Conservation (phyloP, 2,888 invertebrate genomes). For the Urechis unicinctus region DNA sequence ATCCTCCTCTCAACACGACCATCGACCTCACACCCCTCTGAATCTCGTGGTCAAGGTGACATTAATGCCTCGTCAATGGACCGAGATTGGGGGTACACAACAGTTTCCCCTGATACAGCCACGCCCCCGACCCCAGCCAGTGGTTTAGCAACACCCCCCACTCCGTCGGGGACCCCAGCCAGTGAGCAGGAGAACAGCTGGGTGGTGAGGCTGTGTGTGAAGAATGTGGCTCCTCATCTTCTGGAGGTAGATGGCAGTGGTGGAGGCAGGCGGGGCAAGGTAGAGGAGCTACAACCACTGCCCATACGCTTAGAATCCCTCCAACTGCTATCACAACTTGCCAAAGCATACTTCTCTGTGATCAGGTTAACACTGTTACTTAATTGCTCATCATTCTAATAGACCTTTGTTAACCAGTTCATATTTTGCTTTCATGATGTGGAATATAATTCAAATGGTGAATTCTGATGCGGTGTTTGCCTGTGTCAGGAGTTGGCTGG, state of each 20-base stretch:
- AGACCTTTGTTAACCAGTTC: background rate
- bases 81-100: constrained; percentile 2
- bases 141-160: no score
- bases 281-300: constrained; percentile 44
- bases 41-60: background rate
- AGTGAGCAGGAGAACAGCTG: constrained; percentile 29
- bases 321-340: constrained; percentile 55
- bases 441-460: constrained; percentile 3
- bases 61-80: background rate
- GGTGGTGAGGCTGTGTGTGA: constrained; percentile 44
- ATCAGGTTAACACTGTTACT: constrained; percentile 32
- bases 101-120: background rate
- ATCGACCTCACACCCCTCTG: background rate
- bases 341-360: constrained; percentile 50
- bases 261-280: background rate
- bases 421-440: background rate
- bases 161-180: background rate
- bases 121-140: no score
- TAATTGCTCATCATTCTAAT: background rate
- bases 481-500: constrained; percentile 55
- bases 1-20: constrained; percentile 6
- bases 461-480: background rate
- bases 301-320: constrained; percentile 73
- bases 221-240: constrained; percentile 34
- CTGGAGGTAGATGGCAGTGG: background rate